Base-by-base conservation (phyloP, 2,797 vertebrate genomes). In the Thaleichthys pacificus region DNA sequence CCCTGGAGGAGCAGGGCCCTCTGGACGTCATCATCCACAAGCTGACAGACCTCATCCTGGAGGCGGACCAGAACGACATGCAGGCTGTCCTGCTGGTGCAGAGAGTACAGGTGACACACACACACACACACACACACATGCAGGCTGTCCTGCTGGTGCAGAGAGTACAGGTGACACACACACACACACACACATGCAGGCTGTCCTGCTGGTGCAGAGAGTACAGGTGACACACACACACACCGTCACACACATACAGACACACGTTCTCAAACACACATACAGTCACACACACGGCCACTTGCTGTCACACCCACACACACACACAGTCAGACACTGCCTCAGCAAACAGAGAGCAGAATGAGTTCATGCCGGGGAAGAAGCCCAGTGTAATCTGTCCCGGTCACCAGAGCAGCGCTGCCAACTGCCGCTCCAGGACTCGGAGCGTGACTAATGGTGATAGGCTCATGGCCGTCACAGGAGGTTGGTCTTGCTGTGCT, bases 21-120 rank as follows among this genome's bases (percentile, higher is more conserved):
- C 91, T 99, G 89, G 97, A 99, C 28, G 96, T 98, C 90, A 98
- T 99, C 87, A 98, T 99, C 88, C 98, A 99, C 93, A 99, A 99
- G 88, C 92, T 99, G 89, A 99, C 97, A 0, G 97, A 99, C 83
- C 93, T 98, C 83, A 98, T 99, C 83, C 92, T 99, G 28, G 97
- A 99, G 90, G 98, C 98, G 0, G 97, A 99, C 89, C 97, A 99
- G 91, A 98, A 98, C 4, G 96, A 98, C 83, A 95, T 93, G 61
- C 96, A 98, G 89, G 95, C 97, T 2, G 90, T 96, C 87, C 91
- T 95, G 79, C 84, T 98, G 88, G 95, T 99, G 75, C 95, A 97
- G 24, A 94, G 97, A 82, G 96, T 99, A 83, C 98, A 99, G 95
- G 98, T 99, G 80, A 80, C 90, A 66, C 28, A n/a, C 12, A 14